phyloP scores from a whole-genome alignment of 2,888 invertebrate species.

The Clistopyga incitator region DNA sequence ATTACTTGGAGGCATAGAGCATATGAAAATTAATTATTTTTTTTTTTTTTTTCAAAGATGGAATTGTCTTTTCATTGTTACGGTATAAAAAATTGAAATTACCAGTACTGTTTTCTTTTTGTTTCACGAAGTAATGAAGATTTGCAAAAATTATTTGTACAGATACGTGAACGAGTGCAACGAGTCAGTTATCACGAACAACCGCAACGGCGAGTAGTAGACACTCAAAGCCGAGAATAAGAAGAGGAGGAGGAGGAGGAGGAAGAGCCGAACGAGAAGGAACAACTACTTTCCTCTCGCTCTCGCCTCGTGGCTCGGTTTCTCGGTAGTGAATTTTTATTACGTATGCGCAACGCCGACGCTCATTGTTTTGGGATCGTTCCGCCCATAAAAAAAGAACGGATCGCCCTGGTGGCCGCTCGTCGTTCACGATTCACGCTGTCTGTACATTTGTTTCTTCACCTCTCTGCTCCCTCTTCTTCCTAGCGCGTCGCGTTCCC shows the following conservation, averaged over 20 bases:
- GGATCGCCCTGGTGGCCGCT: conserved; percentile 55
- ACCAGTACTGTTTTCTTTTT: too few relatives aligned
- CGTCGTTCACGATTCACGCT: conserved; percentile 39
- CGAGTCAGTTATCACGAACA: conserved; percentile 31
- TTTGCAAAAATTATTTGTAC: too few relatives aligned
- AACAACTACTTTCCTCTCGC: conserved; percentile 25
- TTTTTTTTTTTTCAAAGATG: too few relatives aligned
- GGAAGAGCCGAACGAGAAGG: conserved; percentile 5
- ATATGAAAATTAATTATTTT: too few relatives aligned
- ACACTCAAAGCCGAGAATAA: conserved; percentile 3
- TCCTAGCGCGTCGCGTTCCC: conserved; percentile 29
- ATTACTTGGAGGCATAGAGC: too few relatives aligned
- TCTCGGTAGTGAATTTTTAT: conserved; percentile 57
- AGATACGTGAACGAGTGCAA: conserved; percentile 58
- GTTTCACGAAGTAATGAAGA: too few relatives aligned
- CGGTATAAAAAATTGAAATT: too few relatives aligned
- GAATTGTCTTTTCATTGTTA: too few relatives aligned
- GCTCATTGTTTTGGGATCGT: conserved; percentile 67
- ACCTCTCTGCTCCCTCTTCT: conserved; percentile 11
- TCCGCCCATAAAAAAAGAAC: conserved; percentile 56
- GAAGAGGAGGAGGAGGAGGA: background rate
- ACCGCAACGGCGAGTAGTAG: background rate
- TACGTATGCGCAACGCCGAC: conserved; percentile 65
- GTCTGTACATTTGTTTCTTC: conserved; percentile 46
- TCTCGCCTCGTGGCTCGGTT: conserved; percentile 1